Evolutionary conservation across 2,888 invertebrate genomes (phyloP).

Genomic region (Drymonia ruficornis): DNA sequence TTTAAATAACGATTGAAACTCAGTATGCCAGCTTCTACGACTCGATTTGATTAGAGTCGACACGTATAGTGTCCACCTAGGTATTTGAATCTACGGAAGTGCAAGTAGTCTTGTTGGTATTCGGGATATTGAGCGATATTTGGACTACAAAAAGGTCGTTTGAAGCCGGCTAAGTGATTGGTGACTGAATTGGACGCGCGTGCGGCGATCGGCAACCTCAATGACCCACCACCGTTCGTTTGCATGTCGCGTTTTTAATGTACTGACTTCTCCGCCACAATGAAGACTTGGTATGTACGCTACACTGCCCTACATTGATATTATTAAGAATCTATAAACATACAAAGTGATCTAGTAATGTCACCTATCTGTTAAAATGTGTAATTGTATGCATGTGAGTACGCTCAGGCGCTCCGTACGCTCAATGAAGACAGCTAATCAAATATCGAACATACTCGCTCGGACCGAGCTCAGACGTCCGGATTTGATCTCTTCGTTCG

Average conservation of each 20-base stretch:
- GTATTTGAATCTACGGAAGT: too few species aligned
- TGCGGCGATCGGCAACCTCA: neutral
- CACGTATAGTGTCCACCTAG: too few species aligned
- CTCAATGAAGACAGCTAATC: neutral
- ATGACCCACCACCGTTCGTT: constrained; percentile 5
- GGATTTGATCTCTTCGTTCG: neutral
- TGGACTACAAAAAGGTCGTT: neutral
- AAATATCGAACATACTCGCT: too few species aligned
- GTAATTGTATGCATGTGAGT: neutral
- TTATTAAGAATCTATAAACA: neutral
- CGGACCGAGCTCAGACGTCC: neutral
- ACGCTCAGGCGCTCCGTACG: neutral
- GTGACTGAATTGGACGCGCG: constrained; percentile 5
- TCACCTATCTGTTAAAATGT: neutral
- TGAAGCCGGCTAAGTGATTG: constrained; percentile 6
- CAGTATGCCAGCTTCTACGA: neutral
- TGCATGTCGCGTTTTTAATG: neutral
- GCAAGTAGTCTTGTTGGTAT: neutral
- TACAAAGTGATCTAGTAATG: neutral
- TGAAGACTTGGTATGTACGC: neutral
- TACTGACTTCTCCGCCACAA: constrained; percentile 1
- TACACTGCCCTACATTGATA: constrained; percentile 4
- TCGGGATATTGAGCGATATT: neutral
- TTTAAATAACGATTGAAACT: too few species aligned
- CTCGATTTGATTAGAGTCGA: neutral